A percentile compares a stretch with the other conserved stretches of the same genome.
Evolutionary conservation across 2,113 vertebrate genomes (phyloP).

Genomic region (Halichoeres trimaculatus): DNA sequence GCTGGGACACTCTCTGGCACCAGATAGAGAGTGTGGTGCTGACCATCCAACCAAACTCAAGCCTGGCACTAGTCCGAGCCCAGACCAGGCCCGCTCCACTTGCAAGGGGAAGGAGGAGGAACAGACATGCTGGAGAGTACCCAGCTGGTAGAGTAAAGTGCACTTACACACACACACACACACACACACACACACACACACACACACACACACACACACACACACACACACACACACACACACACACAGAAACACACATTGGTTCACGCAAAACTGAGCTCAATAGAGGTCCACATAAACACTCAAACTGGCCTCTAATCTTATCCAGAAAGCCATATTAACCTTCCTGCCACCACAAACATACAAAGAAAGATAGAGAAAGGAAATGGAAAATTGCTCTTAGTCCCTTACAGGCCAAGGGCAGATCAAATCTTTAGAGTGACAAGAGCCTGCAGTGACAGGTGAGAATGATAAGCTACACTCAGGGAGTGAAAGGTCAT

Average conservation of each 20-base stretch:
- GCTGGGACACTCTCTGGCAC: constrained; percentile 78
- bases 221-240: constrained; percentile 22
- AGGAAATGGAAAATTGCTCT: constrained; percentile 34
- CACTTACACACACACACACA: constrained; percentile 26
- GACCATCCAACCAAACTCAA: constrained; percentile 55
- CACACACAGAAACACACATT: neutral
- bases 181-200: constrained; percentile 28
- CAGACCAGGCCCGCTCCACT: constrained; percentile 57
- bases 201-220: constrained; percentile 26
- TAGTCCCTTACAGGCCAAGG: constrained; percentile 39
- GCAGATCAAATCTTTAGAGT: constrained; percentile 25
- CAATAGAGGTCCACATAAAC: constrained; percentile 24
- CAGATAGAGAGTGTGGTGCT: constrained; percentile 72
- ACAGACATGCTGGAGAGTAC: constrained; percentile 48
- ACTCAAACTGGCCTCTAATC: constrained; percentile 12
- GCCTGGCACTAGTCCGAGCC: constrained; percentile 65
- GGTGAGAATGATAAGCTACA: constrained; percentile 24
- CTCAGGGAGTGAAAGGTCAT: constrained; percentile 45
- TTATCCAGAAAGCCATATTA: constrained; percentile 20
- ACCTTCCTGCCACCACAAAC: constrained; percentile 37
- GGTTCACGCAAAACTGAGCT: constrained; percentile 8
- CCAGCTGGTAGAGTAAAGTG: constrained; percentile 75
- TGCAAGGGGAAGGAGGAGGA: constrained; percentile 49
- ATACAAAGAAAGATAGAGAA: constrained; percentile 27
- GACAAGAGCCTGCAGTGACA: constrained; percentile 43